Evolutionary conservation across 2,113 vertebrate species (phyloP).

Genomic region (Phaethornis superciliosus): DNA sequence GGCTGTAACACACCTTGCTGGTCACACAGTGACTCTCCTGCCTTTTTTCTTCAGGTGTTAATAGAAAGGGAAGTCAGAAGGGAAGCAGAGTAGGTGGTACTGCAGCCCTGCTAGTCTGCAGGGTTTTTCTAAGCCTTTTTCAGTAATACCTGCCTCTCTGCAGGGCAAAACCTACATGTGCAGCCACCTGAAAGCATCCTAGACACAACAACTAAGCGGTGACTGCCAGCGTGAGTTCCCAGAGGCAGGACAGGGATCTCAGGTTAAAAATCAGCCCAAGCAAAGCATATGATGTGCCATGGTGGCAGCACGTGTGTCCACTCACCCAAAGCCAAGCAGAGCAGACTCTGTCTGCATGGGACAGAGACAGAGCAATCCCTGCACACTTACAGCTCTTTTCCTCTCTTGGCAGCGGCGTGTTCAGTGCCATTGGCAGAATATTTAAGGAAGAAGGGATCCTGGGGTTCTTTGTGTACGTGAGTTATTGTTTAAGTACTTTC

Average conservation of each 20-base stretch:
- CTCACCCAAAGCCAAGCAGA: neutral
- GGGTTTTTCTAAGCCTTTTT: neutral
- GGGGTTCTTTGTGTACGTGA: constrained; percentile 91
- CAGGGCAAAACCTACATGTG: neutral
- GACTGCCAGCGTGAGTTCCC: accelerated
- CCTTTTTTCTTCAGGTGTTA: neutral
- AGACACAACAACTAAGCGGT: neutral
- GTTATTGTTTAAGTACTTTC: constrained; percentile 29
- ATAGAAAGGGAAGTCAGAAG: neutral
- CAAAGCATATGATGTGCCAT: accelerated
- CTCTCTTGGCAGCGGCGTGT: constrained; percentile 77
- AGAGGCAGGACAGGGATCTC: neutral
- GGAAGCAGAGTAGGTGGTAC: neutral
- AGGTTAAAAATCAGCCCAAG: neutral
- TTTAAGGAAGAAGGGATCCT: constrained; percentile 87
- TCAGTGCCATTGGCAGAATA: constrained; percentile 83
- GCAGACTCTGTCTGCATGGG: neutral
- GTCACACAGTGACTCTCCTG: neutral
- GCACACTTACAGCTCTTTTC: neutral
- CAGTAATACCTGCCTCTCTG: neutral
- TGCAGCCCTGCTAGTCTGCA: neutral
- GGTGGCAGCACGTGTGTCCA: accelerated
- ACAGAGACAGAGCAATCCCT: neutral
- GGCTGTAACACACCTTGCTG: neutral
- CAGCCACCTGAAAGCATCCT: accelerated